A percentile compares a stretch with the other conserved stretches of the same genome.
Conservation (phyloP, 1,140 invertebrate species). For the Eumeta japonica region DNA sequence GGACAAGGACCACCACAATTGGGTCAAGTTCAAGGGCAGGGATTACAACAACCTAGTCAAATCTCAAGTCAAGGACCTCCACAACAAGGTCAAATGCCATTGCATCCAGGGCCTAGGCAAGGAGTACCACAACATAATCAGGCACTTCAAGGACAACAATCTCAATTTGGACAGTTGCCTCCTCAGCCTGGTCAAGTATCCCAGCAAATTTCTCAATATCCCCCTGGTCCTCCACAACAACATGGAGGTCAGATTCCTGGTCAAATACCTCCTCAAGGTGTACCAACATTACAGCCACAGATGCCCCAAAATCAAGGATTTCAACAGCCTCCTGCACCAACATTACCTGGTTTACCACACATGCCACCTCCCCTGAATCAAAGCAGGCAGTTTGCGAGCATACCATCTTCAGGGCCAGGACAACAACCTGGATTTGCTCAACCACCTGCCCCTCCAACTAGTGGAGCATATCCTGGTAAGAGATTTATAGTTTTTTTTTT, state of each 20-base stretch:
- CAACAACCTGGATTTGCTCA: slow-evolving; percentile 16
- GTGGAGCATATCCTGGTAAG: slow-evolving; percentile 26
- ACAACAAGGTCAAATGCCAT: slow-evolving; percentile 1
- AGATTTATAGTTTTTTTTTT: slow-evolving; percentile 4
- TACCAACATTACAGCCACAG: slow-evolving; percentile 11
- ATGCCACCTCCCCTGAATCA: slow-evolving; percentile 35
- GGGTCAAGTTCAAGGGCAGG: too few relatives aligned
- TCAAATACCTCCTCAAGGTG: slow-evolving; percentile 7
- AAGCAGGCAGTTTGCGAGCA: slow-evolving; percentile 23
- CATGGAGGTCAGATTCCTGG: slow-evolving; percentile 5
- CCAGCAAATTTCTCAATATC: too few relatives aligned
- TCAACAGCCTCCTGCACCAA: too few relatives aligned
- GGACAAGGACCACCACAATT: slow-evolving; percentile 12
- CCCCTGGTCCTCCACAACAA: slow-evolving; percentile 11
- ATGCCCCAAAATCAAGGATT: slow-evolving; percentile 17
- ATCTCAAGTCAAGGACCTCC: background rate
- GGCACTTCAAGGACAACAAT: background rate
- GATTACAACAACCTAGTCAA: too few relatives aligned
- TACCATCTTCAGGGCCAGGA: slow-evolving; percentile 18
- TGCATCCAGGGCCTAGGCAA: background rate
- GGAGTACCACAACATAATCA: background rate
- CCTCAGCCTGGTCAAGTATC: background rate
- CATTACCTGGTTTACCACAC: slow-evolving; percentile 29
- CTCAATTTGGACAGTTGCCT: slow-evolving; percentile 2
- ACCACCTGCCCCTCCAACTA: slow-evolving; percentile 12